Conservation (phyloP, 2,797 vertebrate genomes). For the Paguma larvata region DNA sequence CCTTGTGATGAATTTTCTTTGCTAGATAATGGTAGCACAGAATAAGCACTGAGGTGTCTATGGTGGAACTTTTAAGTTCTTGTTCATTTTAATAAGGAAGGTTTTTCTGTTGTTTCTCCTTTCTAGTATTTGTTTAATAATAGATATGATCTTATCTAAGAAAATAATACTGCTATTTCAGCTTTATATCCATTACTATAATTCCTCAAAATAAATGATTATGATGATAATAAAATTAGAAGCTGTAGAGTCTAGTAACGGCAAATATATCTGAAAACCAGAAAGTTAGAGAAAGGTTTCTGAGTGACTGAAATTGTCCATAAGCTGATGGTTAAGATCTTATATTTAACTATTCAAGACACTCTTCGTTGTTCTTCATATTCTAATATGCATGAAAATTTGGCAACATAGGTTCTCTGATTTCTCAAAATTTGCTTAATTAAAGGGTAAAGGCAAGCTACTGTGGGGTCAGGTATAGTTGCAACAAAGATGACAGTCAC, state of each 20-base stretch:
- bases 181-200: not conserved
- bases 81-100: not conserved
- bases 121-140: conserved; percentile 4
- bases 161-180: conserved; percentile 57
- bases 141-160: conserved; percentile 17
- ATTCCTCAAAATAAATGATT: conserved; percentile 42
- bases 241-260: not conserved
- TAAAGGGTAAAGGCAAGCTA: not conserved
- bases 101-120: conserved; percentile 31
- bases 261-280: not conserved
- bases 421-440: conserved; percentile 31
- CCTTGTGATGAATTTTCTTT: not conserved
- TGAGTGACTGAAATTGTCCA: conserved; percentile 49
- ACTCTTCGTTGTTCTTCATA: not conserved
- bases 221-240: not conserved
- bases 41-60: not conserved
- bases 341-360: not conserved
- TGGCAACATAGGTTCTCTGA: not conserved
- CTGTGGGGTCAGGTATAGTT: not conserved
- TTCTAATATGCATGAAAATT: conserved; percentile 10
- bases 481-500: not conserved
- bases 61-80: not conserved
- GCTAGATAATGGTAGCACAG: not conserved
- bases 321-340: not conserved
- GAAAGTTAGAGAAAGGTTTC: not conserved